These are phyloP conservation scores for Drepanosiphum platanoidis DNA, from an alignment of 2,888 invertebrate species.

Conservation along the genomic window DNA sequence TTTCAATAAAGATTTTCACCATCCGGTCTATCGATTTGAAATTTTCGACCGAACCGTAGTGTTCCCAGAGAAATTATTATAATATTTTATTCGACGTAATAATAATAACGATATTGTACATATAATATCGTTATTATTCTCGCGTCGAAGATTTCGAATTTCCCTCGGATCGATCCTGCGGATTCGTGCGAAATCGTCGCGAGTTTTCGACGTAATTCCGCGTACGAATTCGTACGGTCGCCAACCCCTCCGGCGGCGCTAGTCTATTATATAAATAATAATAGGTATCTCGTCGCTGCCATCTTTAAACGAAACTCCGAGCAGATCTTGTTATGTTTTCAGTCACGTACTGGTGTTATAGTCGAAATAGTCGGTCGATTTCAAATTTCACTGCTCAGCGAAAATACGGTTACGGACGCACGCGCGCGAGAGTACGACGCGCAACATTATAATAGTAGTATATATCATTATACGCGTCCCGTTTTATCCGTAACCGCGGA, in stretches of 20 bases:
- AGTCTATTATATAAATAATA: background rate
- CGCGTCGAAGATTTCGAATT: no score
- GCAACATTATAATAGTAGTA: no score
- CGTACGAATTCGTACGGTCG: background rate
- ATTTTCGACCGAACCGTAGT: no score
- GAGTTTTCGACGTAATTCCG: background rate
- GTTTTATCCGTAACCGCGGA: no score
- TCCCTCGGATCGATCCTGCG: no score
- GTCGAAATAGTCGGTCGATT: slow-evolving; percentile 5
- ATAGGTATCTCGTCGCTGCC: background rate
- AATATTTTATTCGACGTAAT: no score
- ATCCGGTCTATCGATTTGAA: no score
- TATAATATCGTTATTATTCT: no score
- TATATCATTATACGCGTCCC: background rate
- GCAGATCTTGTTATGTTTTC: slow-evolving; percentile 14
- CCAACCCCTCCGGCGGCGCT: background rate
- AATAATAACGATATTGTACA: no score
- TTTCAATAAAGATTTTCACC: no score
- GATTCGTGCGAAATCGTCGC: background rate
- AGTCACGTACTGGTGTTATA: slow-evolving; percentile 20
- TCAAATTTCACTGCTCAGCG: slow-evolving; percentile 20
- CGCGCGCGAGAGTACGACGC: background rate
- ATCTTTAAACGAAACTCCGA: background rate
- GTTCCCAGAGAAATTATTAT: no score
- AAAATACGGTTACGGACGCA: background rate